A percentile compares a stretch with the other conserved stretches of the same genome.
Conservation (phyloP, 2,113 vertebrate species). For the Corvus cornix region DNA sequence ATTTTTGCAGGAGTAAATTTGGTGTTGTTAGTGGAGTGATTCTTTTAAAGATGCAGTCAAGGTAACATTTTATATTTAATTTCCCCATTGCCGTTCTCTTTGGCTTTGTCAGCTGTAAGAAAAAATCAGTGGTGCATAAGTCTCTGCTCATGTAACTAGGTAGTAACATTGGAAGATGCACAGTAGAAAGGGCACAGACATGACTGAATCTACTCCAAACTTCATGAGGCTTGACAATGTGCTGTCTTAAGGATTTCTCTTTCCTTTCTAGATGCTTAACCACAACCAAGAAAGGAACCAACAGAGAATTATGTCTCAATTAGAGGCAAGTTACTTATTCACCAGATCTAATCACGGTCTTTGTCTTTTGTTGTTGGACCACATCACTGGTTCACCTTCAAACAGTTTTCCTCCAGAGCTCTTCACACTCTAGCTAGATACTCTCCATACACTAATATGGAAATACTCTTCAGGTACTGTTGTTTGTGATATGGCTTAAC, state of each 20-base stretch:
- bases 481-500: background rate
- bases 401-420: background rate
- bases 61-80: constrained; percentile 40
- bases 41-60: constrained; percentile 15
- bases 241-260: background rate
- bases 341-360: accelerated
- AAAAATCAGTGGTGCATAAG: constrained; percentile 29
- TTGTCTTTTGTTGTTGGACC: background rate
- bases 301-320: background rate
- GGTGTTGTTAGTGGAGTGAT: constrained; percentile 1
- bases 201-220: background rate
- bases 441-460: background rate
- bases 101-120: constrained; percentile 9
- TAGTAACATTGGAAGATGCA: background rate
- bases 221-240: background rate
- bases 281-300: background rate
- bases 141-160: background rate
- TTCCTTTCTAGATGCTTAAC: background rate
- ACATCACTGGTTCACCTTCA: background rate
- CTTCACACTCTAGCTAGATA: background rate
- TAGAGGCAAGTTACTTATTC: background rate
- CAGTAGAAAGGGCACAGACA: background rate
- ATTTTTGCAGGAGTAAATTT: constrained; percentile 36
- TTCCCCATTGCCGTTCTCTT: background rate
- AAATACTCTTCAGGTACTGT: background rate